A percentile compares a stretch with the other conserved stretches of the same genome.
These are phyloP conservation scores for Ursus arctos DNA, from an alignment of 2,113 vertebrate species.

Conservation along the genomic window DNA sequence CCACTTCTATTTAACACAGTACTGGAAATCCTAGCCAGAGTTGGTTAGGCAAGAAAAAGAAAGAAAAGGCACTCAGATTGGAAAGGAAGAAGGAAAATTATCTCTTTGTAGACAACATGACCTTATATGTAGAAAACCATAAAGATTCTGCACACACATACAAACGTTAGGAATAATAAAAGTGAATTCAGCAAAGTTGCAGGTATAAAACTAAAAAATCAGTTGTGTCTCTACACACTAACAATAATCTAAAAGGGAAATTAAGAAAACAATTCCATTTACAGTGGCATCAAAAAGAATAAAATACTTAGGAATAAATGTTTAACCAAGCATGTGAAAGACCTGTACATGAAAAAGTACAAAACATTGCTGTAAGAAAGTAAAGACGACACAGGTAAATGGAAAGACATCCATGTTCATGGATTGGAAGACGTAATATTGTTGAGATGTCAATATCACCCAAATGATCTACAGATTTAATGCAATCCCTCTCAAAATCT, in stretches of 20 bases:
- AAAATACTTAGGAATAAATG: not conserved
- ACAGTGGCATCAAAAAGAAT: not conserved
- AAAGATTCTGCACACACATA: not conserved
- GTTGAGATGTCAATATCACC: not conserved
- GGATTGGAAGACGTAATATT: not conserved
- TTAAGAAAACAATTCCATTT: slow-evolving; percentile 21
- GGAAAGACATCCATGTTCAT: not conserved
- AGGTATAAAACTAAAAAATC: slow-evolving; percentile 4
- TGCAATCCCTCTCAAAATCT: not conserved
- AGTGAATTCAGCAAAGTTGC: slow-evolving; percentile 2
- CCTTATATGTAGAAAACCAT: not conserved
- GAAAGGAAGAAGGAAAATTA: slow-evolving; percentile 5
- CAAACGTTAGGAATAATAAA: not conserved
- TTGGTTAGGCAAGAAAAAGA: not conserved
- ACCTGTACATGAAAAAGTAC: not conserved
- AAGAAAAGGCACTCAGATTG: not conserved
- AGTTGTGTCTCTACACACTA: not conserved
- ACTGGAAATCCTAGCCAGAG: slow-evolving; percentile 9
- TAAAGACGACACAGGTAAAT: not conserved
- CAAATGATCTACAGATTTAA: not conserved
- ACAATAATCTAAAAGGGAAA: slow-evolving; percentile 14
- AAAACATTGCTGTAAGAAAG: slow-evolving; percentile 6
- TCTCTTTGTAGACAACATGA: not conserved
- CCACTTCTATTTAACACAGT: not conserved
- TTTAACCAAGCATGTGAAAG: not conserved